Conservation (phyloP, 2,888 invertebrate genomes). For the Eucera pruinosa region DNA sequence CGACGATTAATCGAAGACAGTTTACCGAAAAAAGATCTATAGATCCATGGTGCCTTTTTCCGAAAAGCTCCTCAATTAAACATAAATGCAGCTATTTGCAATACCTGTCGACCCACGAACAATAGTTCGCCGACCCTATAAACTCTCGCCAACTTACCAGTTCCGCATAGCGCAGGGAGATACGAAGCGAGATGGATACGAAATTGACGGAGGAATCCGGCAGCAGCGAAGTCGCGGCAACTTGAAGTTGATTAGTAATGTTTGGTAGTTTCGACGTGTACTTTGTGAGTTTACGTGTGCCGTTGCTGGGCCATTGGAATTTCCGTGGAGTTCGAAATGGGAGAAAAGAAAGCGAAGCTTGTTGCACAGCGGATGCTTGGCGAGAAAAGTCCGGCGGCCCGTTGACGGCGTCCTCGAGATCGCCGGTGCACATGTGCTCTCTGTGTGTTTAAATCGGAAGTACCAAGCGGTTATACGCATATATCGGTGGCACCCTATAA, state of each 20-base stretch:
- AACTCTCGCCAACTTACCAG: too few species aligned
- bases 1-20: too few species aligned
- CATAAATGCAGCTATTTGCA: too few species aligned
- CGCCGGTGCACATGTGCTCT: conserved; percentile 55
- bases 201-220: neutral
- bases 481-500: conserved; percentile 12
- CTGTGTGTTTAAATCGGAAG: conserved; percentile 6
- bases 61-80: too few species aligned
- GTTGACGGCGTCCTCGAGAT: conserved; percentile 40
- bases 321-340: neutral
- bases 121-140: too few species aligned
- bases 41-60: too few species aligned
- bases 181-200: neutral
- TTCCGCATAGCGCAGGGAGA: too few species aligned
- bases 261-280: conserved; percentile 74
- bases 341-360: neutral
- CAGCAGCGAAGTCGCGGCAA: conserved; percentile 66
- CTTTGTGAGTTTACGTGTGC: conserved; percentile 63
- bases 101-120: too few species aligned
- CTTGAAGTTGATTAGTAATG: conserved; percentile 73
- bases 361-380: neutral
- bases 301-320: conserved; percentile 52
- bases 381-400: conserved; percentile 30
- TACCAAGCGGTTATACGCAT: conserved; percentile 40
- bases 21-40: too few species aligned